Conservation (phyloP, 2,113 vertebrate species). For the Thamnaconus septentrionalis region DNA sequence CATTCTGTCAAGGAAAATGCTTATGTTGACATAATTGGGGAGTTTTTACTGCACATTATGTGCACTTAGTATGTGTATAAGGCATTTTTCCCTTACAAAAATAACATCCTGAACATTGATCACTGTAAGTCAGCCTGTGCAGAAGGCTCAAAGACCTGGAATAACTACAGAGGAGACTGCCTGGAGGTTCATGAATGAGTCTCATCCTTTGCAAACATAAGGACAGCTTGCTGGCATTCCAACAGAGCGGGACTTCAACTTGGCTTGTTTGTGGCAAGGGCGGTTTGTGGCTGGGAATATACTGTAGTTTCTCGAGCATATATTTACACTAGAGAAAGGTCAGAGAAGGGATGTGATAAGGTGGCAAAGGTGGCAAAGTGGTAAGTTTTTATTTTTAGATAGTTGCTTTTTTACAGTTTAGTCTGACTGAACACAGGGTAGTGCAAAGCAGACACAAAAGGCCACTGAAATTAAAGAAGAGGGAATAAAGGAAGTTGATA, state of each 20-base stretch:
- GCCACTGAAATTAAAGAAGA: no score
- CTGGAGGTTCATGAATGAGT: neutral
- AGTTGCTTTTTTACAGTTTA: neutral
- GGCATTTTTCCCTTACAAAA: no score
- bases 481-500: constrained; percentile 1
- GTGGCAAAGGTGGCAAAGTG: neutral
- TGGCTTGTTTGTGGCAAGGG: neutral
- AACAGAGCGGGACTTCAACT: neutral
- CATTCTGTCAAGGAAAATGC: no score
- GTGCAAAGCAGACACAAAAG: no score
- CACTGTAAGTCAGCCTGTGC: no score
- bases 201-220: neutral
- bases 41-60: no score
- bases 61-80: no score
- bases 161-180: no score
- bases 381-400: neutral
- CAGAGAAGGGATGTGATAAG: neutral
- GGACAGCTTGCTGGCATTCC: neutral
- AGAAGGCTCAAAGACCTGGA: no score
- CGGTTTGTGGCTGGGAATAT: neutral
- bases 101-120: no score
- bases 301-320: neutral
- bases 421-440: neutral
- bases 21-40: no score
- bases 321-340: no score